phyloP scores from a whole-genome alignment of 2,113 vertebrate species.

The Peromyscus leucopus region DNA sequence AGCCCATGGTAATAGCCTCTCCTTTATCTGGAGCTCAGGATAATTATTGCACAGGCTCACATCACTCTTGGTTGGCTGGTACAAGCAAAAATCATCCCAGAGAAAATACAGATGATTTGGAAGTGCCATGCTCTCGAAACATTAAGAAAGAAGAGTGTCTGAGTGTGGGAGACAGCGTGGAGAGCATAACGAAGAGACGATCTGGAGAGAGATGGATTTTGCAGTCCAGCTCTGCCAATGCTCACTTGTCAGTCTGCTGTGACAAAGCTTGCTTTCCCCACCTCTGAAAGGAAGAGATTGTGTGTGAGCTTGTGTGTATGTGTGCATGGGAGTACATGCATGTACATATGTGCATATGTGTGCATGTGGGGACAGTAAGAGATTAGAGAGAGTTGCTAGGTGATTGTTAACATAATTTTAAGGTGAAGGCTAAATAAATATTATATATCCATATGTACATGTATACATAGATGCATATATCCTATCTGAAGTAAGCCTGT shows the following conservation, averaged over 20 bases:
- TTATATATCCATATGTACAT: background rate
- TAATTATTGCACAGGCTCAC: conserved; percentile 17
- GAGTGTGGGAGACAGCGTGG: background rate
- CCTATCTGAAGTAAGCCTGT: background rate
- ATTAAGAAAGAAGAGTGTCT: conserved; percentile 32
- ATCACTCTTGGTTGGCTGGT: background rate
- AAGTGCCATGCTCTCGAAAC: conserved; percentile 22
- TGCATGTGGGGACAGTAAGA: too few relatives aligned
- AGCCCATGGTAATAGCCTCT: background rate
- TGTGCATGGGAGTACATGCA: background rate
- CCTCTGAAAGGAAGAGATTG: background rate
- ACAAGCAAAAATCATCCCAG: conserved; percentile 51
- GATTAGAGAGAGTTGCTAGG: background rate
- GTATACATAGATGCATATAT: background rate
- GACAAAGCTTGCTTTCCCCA: background rate
- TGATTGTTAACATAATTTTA: conserved; percentile 34
- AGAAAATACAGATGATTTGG: conserved; percentile 47
- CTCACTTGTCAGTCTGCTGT: background rate
- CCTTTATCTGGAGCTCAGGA: background rate
- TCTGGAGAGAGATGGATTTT: background rate
- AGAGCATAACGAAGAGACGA: background rate
- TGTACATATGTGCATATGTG: background rate
- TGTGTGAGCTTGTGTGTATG: too few relatives aligned
- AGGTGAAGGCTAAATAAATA: background rate
- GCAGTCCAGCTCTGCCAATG: background rate